Conservation (phyloP, 2,888 invertebrate species). For the Sminthurinus aureus region DNA sequence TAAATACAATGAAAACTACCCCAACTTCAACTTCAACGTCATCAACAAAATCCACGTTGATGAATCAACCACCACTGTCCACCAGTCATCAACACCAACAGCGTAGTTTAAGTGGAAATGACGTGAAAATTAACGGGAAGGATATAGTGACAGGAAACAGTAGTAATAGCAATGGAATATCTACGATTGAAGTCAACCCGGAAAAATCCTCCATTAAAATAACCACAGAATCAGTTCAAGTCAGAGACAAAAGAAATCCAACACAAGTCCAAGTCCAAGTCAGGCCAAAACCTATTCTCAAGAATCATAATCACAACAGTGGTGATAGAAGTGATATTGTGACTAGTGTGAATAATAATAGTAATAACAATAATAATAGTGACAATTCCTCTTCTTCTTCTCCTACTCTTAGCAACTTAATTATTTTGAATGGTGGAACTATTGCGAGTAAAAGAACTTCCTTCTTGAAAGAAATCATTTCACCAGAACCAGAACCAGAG, state of each 20-base stretch:
- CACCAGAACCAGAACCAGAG: slow-evolving; percentile 36
- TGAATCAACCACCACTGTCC: neutral
- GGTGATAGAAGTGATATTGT: neutral
- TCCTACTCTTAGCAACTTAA: slow-evolving; percentile 41
- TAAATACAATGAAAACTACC: slow-evolving; percentile 17
- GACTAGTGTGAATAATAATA: slow-evolving; percentile 25
- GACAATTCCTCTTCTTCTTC: neutral
- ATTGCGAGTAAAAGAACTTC: slow-evolving; percentile 56
- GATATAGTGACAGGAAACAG: slow-evolving; percentile 16
- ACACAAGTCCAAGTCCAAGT: slow-evolving; percentile 8
- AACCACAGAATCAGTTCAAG: slow-evolving; percentile 31
- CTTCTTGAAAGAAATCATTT: slow-evolving; percentile 56
- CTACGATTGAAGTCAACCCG: slow-evolving; percentile 38
- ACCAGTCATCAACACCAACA: neutral
- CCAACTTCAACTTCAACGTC: neutral
- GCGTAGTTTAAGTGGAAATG: neutral
- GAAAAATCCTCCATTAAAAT: slow-evolving; percentile 40
- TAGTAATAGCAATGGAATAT: slow-evolving; percentile 24
- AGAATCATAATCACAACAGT: slow-evolving; percentile 38
- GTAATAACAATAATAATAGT: neutral
- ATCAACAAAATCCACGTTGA: neutral
- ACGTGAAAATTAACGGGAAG: slow-evolving; percentile 36
- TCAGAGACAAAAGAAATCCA: neutral
- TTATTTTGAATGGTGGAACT: slow-evolving; percentile 53
- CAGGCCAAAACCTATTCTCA: slow-evolving; percentile 54